Conservation (phyloP, 2,797 vertebrate species). For the Picus viridis region DNA sequence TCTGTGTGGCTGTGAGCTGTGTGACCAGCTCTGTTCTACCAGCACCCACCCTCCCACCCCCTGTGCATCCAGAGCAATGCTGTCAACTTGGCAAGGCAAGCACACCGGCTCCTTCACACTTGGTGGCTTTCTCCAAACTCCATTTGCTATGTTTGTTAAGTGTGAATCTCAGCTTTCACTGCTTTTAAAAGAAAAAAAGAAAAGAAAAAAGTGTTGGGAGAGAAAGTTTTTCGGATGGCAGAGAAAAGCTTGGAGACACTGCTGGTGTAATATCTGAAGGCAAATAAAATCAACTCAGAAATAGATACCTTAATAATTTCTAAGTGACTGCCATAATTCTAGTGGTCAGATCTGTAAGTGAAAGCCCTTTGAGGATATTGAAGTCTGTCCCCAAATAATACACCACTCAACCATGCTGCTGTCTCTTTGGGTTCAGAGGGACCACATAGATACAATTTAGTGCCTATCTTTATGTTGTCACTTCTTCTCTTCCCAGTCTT, state of each 20-base stretch:
- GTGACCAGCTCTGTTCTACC: background rate
- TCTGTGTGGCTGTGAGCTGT: background rate
- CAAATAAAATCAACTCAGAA: background rate
- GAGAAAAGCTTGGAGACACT: background rate
- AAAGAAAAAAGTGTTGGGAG: background rate
- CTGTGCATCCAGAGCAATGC: accelerated
- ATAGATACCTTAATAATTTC: accelerated
- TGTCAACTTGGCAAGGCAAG: background rate
- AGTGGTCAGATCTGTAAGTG: background rate
- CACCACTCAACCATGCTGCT: background rate
- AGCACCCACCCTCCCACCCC: background rate
- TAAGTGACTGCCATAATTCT: background rate
- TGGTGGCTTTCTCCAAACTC: background rate
- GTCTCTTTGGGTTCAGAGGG: background rate
- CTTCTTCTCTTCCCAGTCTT: background rate
- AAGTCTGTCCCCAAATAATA: background rate
- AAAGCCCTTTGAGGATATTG: background rate
- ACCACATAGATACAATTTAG: accelerated
- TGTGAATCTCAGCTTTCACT: background rate
- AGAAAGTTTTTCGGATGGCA: background rate
- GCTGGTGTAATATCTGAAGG: background rate
- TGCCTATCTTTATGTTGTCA: background rate
- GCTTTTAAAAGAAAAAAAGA: background rate
- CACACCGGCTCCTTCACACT: background rate
- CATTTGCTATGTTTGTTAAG: background rate